phyloP scores from a whole-genome alignment of 2,797 vertebrate genomes.

The Bradypus variegatus region DNA sequence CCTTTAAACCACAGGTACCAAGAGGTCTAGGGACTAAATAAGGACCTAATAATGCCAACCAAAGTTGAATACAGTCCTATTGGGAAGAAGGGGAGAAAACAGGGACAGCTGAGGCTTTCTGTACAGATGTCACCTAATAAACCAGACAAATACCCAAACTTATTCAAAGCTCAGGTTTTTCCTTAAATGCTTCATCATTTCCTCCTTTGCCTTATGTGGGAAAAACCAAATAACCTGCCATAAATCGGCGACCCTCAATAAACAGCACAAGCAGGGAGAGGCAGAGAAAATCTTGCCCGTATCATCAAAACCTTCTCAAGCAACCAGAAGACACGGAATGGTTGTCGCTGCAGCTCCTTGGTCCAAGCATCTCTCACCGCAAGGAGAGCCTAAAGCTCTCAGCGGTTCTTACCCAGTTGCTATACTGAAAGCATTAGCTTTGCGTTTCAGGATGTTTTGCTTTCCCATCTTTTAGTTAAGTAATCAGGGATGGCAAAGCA shows the following conservation, averaged over 20 bases:
- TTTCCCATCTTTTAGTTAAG: constrained; percentile 47
- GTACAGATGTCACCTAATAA: neutral
- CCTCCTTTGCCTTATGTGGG: constrained; percentile 26
- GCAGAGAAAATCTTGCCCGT: constrained; percentile 7
- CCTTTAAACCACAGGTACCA: constrained; percentile 43
- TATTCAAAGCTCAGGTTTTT: constrained; percentile 14
- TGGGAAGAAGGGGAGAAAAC: neutral
- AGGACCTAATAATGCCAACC: constrained; percentile 7
- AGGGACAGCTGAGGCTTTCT: neutral
- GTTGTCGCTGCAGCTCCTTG: neutral
- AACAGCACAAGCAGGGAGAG: neutral
- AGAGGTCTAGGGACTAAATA: constrained; percentile 28
- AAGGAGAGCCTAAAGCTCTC: neutral
- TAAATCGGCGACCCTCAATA: neutral
- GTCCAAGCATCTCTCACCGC: neutral
- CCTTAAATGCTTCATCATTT: constrained; percentile 23
- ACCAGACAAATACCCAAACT: constrained; percentile 25
- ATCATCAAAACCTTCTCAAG: constrained; percentile 21
- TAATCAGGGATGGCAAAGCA: constrained; percentile 48
- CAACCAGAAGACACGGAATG: neutral
- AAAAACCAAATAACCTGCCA: neutral
- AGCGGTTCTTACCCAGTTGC: constrained; percentile 26
- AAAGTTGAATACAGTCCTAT: neutral
- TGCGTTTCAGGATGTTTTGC: constrained; percentile 35
- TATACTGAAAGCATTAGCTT: neutral